Conservation (phyloP, 2,888 invertebrate genomes). For the Beris morrisii region DNA sequence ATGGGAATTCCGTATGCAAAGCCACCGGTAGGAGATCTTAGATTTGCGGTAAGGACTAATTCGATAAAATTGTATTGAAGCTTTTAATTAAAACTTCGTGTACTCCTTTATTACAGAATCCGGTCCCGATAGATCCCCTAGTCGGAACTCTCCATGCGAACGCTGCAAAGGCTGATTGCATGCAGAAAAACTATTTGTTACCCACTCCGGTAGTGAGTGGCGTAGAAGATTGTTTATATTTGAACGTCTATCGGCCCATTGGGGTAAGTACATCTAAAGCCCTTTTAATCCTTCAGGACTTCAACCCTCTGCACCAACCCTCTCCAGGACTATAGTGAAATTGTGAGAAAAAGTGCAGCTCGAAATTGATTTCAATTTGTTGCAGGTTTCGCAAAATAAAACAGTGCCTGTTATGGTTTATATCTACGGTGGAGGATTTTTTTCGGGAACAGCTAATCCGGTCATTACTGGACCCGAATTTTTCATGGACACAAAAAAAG, state of each 20-base stretch:
- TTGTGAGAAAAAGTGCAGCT: background rate
- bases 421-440: constrained; percentile 60
- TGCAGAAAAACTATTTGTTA: constrained; percentile 56
- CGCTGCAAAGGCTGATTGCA: constrained; percentile 51
- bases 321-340: no score
- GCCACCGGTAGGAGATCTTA: constrained; percentile 49
- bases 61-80: background rate
- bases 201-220: constrained; percentile 48
- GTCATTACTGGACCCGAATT: constrained; percentile 58
- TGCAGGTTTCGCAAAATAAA: constrained; percentile 25
- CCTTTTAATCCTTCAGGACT: background rate
- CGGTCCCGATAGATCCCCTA: constrained; percentile 45
- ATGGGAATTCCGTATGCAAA: constrained; percentile 52
- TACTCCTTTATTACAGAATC: constrained; percentile 45
- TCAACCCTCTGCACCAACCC: no score
- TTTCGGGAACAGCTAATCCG: constrained; percentile 57
- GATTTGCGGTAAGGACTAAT: constrained; percentile 49
- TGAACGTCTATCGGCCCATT: constrained; percentile 58
- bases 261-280: constrained; percentile 41
- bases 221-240: constrained; percentile 58
- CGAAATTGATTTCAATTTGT: background rate
- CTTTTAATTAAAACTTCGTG: background rate
- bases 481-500: constrained; percentile 58
- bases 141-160: constrained; percentile 47
- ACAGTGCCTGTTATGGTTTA: constrained; percentile 58